These are phyloP conservation scores for Agrenia bidenticulata DNA, from an alignment of 2,888 invertebrate genomes.

Conservation along the genomic window DNA sequence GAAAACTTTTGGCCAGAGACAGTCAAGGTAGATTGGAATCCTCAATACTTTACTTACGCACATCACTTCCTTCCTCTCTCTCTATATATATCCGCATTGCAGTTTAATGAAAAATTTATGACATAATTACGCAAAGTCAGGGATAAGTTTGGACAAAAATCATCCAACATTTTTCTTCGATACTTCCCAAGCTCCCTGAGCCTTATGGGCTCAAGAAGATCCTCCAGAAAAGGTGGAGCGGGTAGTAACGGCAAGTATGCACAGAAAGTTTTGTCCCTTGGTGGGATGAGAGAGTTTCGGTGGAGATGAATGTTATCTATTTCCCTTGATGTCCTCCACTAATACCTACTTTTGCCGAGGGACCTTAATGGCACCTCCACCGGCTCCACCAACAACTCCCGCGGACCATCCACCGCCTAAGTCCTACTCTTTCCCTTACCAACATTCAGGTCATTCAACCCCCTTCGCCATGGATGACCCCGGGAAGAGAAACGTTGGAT, in stretches of 20 bases:
- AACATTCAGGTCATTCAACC: too few species aligned
- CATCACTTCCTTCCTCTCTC: neutral
- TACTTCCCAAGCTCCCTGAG: conserved; percentile 1
- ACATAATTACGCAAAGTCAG: conserved; percentile 52
- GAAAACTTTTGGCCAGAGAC: neutral
- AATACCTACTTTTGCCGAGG: conserved; percentile 21
- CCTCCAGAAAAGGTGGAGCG: too few species aligned
- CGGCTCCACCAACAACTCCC: too few species aligned
- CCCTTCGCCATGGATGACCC: too few species aligned
- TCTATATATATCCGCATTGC: conserved; percentile 32
- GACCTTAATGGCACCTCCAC: too few species aligned
- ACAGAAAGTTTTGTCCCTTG: conserved; percentile 2
- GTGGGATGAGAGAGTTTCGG: neutral
- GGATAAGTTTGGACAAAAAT: conserved; percentile 37
- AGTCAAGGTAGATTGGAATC: neutral
- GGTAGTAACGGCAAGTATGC: too few species aligned
- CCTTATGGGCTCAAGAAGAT: too few species aligned
- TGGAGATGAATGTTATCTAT: conserved; percentile 49
- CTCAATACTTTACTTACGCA: neutral
- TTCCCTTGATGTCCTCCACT: conserved; percentile 42
- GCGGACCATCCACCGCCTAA: too few species aligned
- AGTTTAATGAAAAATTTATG: conserved; percentile 51
- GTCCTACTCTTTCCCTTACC: too few species aligned
- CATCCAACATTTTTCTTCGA: conserved; percentile 36
- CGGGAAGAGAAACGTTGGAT: conserved; percentile 15